phyloP scores from a whole-genome alignment of 2,113 vertebrate genomes.

The Melanocharis versteri region DNA sequence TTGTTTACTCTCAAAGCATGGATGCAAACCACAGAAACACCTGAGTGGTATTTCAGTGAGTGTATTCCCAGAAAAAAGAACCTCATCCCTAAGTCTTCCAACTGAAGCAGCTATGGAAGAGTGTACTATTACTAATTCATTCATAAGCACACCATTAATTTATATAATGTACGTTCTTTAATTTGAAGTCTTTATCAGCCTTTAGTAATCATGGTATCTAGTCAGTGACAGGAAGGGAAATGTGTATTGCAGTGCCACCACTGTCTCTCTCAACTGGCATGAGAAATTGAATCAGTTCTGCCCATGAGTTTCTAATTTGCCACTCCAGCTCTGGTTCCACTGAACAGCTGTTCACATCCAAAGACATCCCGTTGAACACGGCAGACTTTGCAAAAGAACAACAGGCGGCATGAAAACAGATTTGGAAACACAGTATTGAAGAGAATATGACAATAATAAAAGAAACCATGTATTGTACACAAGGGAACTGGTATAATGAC shows the following conservation, averaged over 20 bases:
- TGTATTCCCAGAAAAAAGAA: background rate
- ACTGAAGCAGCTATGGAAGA: background rate
- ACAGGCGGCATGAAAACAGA: background rate
- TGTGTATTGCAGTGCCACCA: background rate
- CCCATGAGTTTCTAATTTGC: constrained; percentile 27
- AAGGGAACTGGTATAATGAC: background rate
- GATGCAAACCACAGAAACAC: background rate
- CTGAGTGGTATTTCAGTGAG: background rate
- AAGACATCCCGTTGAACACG: background rate
- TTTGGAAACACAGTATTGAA: background rate
- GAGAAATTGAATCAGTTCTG: constrained; percentile 37
- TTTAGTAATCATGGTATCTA: background rate
- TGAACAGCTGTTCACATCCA: constrained; percentile 16
- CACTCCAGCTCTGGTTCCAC: constrained; percentile 22
- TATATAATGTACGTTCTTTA: background rate
- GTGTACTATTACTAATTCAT: background rate
- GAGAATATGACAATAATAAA: background rate
- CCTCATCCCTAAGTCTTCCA: background rate
- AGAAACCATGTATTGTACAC: background rate
- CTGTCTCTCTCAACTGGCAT: background rate
- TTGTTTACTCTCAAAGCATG: background rate
- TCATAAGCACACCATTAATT: background rate
- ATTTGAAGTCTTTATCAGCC: background rate
- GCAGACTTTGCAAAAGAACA: background rate
- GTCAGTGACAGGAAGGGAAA: background rate